Evolutionary conservation across 1,140 invertebrate genomes (phyloP), one percentile per base, ranked within the genome.

Genomic region (Apis cerana): DNA sequence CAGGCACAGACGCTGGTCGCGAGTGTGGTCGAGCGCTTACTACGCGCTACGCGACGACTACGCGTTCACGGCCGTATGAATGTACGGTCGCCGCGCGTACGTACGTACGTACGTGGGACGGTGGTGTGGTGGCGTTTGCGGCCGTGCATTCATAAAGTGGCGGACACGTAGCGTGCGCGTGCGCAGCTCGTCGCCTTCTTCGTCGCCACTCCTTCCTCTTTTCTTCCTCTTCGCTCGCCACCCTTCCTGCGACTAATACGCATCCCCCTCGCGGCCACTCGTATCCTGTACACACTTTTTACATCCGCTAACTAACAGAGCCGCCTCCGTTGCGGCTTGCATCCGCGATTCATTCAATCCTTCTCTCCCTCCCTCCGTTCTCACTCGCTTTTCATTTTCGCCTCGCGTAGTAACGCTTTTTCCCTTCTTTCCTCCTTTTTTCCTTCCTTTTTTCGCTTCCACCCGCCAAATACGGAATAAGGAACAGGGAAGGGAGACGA

Each of bases 71-170:
- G 62, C 61, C 82, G 87, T 77, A 89, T 89, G 88, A 89, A 89
- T 88, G 88, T 84, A 89, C 78, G 79, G 75, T 83, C 59, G 67
- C 54, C 79, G 79, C 82, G 82, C 33, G 33, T 43, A 43, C 33
- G 33, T 43, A 43, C 33, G 33, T 43, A 43, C 33, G 33, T 43
- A 43, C 33, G 33, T 43, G 33, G 33, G 33, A 43, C 33, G 33
- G 33, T 43, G 33, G 33, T 88, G 88, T 84, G 79, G 77, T 83
- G 33, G 68, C 54, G 81, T 82, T 85, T 80, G 75, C 82, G 82
- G 82, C 89, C 33, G 87, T 89, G 90, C 90, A 92, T 92, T 91
- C 91, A 92, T 92, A 89, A 92, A 92, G 85, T 83, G 87, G 86
- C 88, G 89, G 89, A 90, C 90, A 89, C 88, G 88, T 86, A 85